Conservation (phyloP, 2,113 vertebrate species). For the Peromyscus leucopus region DNA sequence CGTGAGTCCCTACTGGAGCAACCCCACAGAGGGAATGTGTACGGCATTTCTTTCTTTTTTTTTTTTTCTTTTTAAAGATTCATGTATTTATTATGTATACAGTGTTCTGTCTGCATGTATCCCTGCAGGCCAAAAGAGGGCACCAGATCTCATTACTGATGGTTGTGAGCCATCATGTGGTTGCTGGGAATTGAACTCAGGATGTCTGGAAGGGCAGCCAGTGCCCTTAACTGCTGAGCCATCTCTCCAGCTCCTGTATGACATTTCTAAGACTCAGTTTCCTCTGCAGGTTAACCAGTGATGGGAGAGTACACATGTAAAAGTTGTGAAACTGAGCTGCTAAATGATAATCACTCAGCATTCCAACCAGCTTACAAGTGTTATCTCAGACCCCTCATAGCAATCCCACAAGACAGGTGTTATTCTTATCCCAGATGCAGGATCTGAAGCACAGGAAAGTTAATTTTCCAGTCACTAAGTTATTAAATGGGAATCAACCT, state of each 20-base stretch:
- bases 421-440: constrained; percentile 28
- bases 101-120: no score
- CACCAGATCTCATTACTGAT: no score
- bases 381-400: neutral
- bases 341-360: constrained; percentile 35
- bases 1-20: constrained; percentile 46
- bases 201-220: no score
- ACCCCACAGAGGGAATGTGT: constrained; percentile 17
- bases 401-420: neutral
- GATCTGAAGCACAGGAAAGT: constrained; percentile 42
- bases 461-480: constrained; percentile 30
- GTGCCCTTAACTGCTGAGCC: no score
- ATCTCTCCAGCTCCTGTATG: neutral
- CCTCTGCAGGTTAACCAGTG: neutral
- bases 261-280: constrained; percentile 55
- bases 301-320: neutral
- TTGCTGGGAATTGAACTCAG: no score
- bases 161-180: no score
- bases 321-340: neutral
- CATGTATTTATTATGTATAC: no score
- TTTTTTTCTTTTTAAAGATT: no score
- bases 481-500: constrained; percentile 47
- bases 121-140: no score
- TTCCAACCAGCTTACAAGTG: constrained; percentile 42
- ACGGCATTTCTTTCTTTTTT: no score